Evolutionary conservation across 2,888 invertebrate species (phyloP), one percentile per base, ranked within the genome.

Genomic region (Pedicia rivosa): DNA sequence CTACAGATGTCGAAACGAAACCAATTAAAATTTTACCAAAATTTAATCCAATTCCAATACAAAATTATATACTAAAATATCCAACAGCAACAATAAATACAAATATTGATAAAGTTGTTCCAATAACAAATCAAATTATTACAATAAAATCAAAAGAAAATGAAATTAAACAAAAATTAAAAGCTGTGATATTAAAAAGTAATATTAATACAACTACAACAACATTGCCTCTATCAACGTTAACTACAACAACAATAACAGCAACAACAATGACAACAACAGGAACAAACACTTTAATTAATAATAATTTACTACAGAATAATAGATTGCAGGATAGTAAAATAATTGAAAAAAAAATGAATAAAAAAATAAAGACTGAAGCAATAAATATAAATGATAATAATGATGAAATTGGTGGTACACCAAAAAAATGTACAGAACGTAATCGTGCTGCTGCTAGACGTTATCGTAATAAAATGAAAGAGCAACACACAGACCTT

Each of bases 381-480:
- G 22, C 3, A 9, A 10, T n/a, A 2, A 14, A 22, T 22, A 12
- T 14, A 10, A 24, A 24, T 24, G 24, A 22, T 15, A 24, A 33
- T 22, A 33, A 33, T 24, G 13, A 24, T 33, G n/a, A 25, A 17
- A 25, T 10, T 15, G 26, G 12, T 12, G 26, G 25, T 13, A 35
- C 25, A 14, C n/a, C 10, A 27, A 27, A 27, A 27, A 27, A 7
- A 27, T 13, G 4, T 12, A 10, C 10, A 12, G 27, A 4, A 12
- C 13, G 20, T 12, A 27, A 27, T 7, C 35, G 35, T 2, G 35
- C 25, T 12, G 35, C 35, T 8, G 35, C 35, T 4, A 35, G 26
- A 35, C 35, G 35, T 17, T 35, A 35, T 26, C 25, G 35, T 12
- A 35, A 35, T 26, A 19, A 20, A 17, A 10, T 26, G 26, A 35